Evolutionary conservation across 1,140 invertebrate species (phyloP).

Genomic region (Periplaneta americana): DNA sequence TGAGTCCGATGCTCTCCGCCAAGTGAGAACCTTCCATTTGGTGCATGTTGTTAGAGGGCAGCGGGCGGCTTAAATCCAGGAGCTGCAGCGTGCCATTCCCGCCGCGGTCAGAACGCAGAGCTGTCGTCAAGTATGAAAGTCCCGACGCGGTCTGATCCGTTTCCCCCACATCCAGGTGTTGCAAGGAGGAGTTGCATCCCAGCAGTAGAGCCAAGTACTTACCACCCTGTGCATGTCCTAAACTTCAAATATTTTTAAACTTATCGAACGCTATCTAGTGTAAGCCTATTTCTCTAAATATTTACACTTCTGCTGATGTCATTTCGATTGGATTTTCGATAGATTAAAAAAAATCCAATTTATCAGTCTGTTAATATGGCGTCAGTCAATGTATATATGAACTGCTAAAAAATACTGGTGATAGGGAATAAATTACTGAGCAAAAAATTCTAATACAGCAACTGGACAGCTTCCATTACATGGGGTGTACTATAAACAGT

Average conservation of each 20-base stretch:
- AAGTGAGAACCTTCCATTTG: constrained; percentile 30
- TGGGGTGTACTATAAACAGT: too few relatives aligned
- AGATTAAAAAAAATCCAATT: too few relatives aligned
- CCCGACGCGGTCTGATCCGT: constrained; percentile 44
- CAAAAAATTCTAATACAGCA: too few relatives aligned
- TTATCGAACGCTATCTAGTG: background rate
- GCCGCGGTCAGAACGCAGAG: constrained; percentile 37
- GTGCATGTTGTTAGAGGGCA: constrained; percentile 23
- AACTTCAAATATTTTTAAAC: background rate
- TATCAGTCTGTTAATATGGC: too few relatives aligned
- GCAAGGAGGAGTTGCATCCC: constrained; percentile 36
- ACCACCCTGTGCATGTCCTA: constrained; percentile 32
- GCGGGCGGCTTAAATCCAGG: constrained; percentile 47
- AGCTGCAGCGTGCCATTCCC: too few relatives aligned
- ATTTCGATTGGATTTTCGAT: too few relatives aligned
- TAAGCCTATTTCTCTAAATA: too few relatives aligned
- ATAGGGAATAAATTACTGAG: too few relatives aligned
- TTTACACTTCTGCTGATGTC: too few relatives aligned
- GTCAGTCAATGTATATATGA: too few relatives aligned
- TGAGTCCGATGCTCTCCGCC: constrained; percentile 29
- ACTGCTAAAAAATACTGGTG: too few relatives aligned
- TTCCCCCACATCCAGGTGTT: constrained; percentile 47
- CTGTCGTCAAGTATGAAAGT: constrained; percentile 40
- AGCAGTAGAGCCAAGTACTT: constrained; percentile 42
- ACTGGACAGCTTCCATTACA: too few relatives aligned